Evolutionary conservation across 1,140 invertebrate genomes (phyloP).

Genomic region (Spodoptera litura): DNA sequence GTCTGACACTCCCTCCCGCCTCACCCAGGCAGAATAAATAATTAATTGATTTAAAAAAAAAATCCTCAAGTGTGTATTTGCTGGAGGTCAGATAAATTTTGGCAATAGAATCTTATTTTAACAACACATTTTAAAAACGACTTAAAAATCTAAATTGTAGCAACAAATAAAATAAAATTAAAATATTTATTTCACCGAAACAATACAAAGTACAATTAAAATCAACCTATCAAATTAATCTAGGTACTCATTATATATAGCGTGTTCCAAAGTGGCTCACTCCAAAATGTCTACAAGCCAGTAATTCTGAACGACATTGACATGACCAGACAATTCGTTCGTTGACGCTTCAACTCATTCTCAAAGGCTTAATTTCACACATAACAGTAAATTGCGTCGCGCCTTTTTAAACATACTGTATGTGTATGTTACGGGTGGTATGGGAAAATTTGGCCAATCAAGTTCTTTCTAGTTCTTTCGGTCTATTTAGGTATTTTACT

Average conservation of each 20-base stretch:
- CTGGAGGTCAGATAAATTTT: too few relatives aligned
- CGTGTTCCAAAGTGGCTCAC: slow-evolving; percentile 1
- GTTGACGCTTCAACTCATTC: background rate
- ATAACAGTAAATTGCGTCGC: slow-evolving; percentile 3
- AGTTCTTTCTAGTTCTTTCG: too few relatives aligned
- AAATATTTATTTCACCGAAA: slow-evolving; percentile 37
- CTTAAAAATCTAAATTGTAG: background rate
- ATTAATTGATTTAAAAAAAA: too few relatives aligned
- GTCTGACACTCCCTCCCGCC: too few relatives aligned
- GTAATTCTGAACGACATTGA: slow-evolving; percentile 12
- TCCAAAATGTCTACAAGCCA: background rate
- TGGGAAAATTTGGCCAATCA: too few relatives aligned
- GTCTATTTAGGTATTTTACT: too few relatives aligned
- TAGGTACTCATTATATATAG: background rate
- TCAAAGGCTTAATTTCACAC: slow-evolving; percentile 3
- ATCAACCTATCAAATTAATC: background rate
- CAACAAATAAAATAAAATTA: background rate
- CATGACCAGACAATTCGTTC: background rate
- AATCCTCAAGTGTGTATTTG: too few relatives aligned
- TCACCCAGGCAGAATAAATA: too few relatives aligned
- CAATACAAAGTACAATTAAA: too few relatives aligned
- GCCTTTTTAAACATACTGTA: background rate
- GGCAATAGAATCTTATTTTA: too few relatives aligned
- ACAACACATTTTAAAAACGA: too few relatives aligned
- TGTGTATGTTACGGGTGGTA: background rate